Evolutionary conservation across 2,888 invertebrate species (phyloP), one percentile per base, ranked within the genome.

Genomic region (Netelia virgata): DNA sequence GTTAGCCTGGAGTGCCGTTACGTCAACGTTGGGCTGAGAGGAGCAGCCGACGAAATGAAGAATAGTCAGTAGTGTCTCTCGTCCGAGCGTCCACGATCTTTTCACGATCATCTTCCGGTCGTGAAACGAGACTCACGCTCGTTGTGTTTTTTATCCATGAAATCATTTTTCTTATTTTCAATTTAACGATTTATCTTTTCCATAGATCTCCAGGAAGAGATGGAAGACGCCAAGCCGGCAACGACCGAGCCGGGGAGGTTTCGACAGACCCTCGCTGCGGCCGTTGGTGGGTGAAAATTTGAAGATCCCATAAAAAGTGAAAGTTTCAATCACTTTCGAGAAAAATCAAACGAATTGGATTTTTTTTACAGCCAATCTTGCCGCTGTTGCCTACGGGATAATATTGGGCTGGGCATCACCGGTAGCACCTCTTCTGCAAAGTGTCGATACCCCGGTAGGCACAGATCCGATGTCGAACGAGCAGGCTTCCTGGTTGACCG

Each of bases 331-430:
- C 6, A 28, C 14, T 11, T 47, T 16, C 11, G 66, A 36, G 41
- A 73, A 41, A 41, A 61, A 11, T 50, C 1, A 68, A 53, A 61
- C 10, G 53, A 68, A 20, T 76, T 1, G 16, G 55, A 36, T 66
- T 9, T 36, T 23, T 78, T 78, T 72, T 47, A 23, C 23, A 74
- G 94, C 92, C n/a, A 94, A 94, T 85, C 57, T 94, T 9, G 90
- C 93, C 1, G 87, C 92, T 1, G 81, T 94, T 63, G 88, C 92
- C 1, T 92, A 94, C 61, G 94, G 94, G 0, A 91, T 91, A 41
- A 91, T 92, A 78, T 93, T 95, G 73, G 95, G 95, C 0, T 96
- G 96, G 95, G 94, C 95, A 0, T 96, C 96, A 0, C 95, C 96
- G 74, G 94, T 95, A 0, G 89, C 94, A 0, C 92, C 94, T 0